Evolutionary conservation across 2,797 vertebrate species (phyloP), one percentile per base, ranked within the genome.

Genomic region (Novumbra hubbsi): DNA sequence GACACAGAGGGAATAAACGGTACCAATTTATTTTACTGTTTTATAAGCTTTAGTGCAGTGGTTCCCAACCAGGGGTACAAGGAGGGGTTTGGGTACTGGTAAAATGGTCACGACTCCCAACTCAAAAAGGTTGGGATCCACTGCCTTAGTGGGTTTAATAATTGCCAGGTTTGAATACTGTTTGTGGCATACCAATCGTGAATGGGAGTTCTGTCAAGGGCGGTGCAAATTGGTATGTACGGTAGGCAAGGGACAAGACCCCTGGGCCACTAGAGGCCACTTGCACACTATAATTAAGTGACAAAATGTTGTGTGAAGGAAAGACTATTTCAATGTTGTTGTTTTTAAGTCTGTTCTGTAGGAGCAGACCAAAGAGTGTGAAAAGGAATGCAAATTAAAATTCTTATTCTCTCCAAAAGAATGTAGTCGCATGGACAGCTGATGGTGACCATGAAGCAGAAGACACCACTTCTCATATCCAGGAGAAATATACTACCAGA

Each of bases 351-450:
- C 9, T 60, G 21, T 60, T 60, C 3, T 27, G 55, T 60, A 14
- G 55, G 21, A 12, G 21, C 3, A n/a, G 19, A 55, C 52, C 52
- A 60, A 60, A 11, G 24, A 24, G 12, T 24, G 21, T 9, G 21
- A 24, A 24, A 3, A 24, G 3, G 21, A 11, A 57, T 12, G 9
- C 55, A 57, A 57, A 52, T n/a, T 17, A 52, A 52, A 52, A 60
- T 60, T 41, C 41, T 62, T 16, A 57, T 21, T 75, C 63, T 49
- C 68, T 19, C 72, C 88, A 79, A 80, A 92, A 98, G 97, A 97
- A 92, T 95, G 95, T 92, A 95, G 93, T 93, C 96, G 95, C 94
- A 98, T 98, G 97, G 96, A 99, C 95, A 99, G 97, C 97, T 99
- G 96, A 98, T 98, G 95, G 93, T 89, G 90, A 94, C 90, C 92